Evolutionary conservation across 1,140 invertebrate genomes (phyloP), one percentile per base, ranked within the genome.

Genomic region (Belonocnema kinseyi): DNA sequence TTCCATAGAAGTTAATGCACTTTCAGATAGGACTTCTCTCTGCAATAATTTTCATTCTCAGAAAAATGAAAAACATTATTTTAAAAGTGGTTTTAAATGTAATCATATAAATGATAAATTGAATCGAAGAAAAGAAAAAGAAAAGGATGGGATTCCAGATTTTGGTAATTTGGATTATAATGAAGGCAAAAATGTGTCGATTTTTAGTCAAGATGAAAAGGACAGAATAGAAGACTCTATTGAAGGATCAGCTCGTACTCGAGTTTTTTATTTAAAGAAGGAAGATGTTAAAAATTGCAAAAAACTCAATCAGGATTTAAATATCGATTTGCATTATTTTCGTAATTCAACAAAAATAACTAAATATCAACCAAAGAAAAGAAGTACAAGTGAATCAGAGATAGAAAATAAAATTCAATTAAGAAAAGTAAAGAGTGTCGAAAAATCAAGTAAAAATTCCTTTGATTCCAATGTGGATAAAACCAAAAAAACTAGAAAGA

Each of bases 241-340:
- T 66, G 61, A 66, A 66, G 61, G 61, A 40, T 66, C 61, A n/a
- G 61, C 61, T 66, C 61, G 61, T n/a, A 66, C 61, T 40, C 61
- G 61, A 46, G 33, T 21, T n/a, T 66, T 40, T n/a, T 46, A 40
- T 19, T 56, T 13, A n/a, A 14, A 33, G 0, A 66, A 2, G n/a
- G 16, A 16, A 4, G 33, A 66, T n/a, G 40, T 7, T 5, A 33
- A 26, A 40, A 5, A 8, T 40, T 0, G 14, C 16, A 40, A 40
- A 40, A 66, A 10, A 46, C 0, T 46, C 0, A 46, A 46, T 46
- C 40, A 7, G 40, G 11, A 46, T 46, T 11, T 46, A 11, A 46
- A 46, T 46, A 8, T 46, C 40, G 40, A 46, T 46, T 46, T 0
- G 10, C 10, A 46, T 46, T 0, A 46, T 46, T 46, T 46, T 46